Conservation (phyloP, 92 coral and sea anemone genomes). For the Galaxea fascicularis region DNA sequence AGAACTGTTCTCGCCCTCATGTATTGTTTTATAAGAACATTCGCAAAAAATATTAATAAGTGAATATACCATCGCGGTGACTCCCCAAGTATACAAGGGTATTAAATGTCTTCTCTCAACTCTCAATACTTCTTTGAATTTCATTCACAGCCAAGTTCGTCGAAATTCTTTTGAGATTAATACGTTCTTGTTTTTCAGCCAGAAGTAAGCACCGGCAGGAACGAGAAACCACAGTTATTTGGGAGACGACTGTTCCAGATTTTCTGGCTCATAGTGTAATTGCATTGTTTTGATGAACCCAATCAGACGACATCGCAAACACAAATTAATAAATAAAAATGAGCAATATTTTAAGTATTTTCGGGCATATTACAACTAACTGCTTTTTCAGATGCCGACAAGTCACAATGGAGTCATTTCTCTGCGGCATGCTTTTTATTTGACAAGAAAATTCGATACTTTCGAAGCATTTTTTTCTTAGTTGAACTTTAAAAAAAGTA, state of each 20-base stretch:
- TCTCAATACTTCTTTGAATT: constrained; percentile 28
- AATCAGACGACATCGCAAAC: not conserved
- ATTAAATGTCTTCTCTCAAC: constrained; percentile 42
- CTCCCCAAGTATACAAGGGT: constrained; percentile 45
- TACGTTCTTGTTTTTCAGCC: not conserved
- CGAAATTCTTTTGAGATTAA: constrained; percentile 11
- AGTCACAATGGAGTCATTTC: not conserved
- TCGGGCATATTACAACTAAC: not conserved
- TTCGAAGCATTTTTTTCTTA: not conserved
- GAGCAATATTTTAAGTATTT: not conserved
- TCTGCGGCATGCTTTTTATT: constrained; percentile 39
- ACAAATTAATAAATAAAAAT: not conserved
- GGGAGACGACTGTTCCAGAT: not conserved
- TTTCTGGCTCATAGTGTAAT: not conserved
- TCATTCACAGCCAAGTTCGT: not conserved
- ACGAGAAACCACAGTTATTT: constrained; percentile 10
- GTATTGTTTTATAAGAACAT: constrained; percentile 4
- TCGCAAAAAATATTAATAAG: constrained; percentile 38
- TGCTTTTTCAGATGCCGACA: constrained; percentile 4
- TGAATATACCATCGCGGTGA: constrained; percentile 24
- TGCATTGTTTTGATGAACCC: not conserved
- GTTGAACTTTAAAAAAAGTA: constrained; percentile 1
- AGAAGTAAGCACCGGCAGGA: not conserved
- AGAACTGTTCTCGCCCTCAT: not conserved
- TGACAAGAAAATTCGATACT: constrained; percentile 5